Evolutionary conservation across 2,888 invertebrate species (phyloP).

Genomic region (Temnothorax rugatulus): DNA sequence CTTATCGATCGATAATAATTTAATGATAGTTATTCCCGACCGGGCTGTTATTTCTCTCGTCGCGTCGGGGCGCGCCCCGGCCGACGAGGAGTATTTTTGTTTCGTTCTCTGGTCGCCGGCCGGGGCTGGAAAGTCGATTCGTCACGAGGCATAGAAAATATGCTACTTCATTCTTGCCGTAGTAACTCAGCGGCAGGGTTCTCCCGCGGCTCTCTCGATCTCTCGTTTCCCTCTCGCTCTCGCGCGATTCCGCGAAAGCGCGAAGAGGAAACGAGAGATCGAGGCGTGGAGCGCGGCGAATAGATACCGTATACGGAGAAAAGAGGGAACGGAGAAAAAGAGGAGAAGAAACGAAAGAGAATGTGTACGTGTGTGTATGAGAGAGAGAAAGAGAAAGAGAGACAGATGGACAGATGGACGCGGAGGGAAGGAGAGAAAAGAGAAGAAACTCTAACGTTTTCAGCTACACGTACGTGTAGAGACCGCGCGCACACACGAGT

Average conservation of each 20-base stretch:
- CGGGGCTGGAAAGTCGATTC: conserved; percentile 84
- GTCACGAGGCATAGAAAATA: conserved; percentile 84
- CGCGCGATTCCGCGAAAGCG: conserved; percentile 42
- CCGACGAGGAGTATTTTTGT: conserved; percentile 71
- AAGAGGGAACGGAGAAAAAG: conserved; percentile 41
- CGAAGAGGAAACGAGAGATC: conserved; percentile 38
- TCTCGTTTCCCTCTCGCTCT: conserved; percentile 10
- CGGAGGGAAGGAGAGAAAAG: conserved; percentile 55
- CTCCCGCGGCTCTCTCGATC: conserved; percentile 21
- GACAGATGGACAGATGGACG: conserved; percentile 51
- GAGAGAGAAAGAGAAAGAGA: background rate
- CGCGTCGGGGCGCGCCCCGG: conserved; percentile 60
- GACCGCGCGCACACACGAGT: conserved; percentile 27
- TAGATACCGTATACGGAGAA: conserved; percentile 45
- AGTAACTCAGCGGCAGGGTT: conserved; percentile 60
- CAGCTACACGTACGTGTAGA: conserved; percentile 43
- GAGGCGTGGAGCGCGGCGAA: conserved; percentile 27
- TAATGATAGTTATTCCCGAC: conserved; percentile 75
- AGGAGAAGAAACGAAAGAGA: conserved; percentile 59
- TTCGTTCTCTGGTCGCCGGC: conserved; percentile 69
- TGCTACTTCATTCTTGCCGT: conserved; percentile 82
- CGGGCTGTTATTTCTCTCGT: conserved; percentile 68
- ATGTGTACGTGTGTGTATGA: background rate
- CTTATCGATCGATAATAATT: conserved; percentile 77
- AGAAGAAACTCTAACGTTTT: conserved; percentile 65